Percentiles rank a stretch among this genome's conserved stretches.
These are phyloP conservation scores for Phoxinus dragarum DNA, from an alignment of 2,797 vertebrate genomes.

Conservation along the genomic window DNA sequence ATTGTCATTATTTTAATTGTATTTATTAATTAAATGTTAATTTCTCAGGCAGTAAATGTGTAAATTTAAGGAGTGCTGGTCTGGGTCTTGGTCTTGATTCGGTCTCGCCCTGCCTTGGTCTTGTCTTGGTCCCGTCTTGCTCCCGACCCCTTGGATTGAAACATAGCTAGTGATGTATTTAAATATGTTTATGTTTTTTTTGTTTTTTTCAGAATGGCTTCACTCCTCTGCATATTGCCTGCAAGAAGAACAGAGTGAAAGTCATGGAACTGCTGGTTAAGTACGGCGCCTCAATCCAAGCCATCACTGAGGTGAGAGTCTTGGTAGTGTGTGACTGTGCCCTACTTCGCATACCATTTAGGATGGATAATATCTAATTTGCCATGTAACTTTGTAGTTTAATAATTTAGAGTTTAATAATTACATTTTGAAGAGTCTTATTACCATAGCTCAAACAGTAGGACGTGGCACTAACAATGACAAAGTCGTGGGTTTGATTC, in stretches of 20 bases:
- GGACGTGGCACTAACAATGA: not conserved
- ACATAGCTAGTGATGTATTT: not conserved
- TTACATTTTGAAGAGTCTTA: not conserved
- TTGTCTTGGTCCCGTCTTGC: not conserved
- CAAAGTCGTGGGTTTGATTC: not conserved
- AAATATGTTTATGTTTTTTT: not conserved
- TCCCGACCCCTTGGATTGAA: not conserved
- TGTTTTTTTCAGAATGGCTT: constrained; percentile 90
- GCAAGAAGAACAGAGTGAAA: constrained; percentile 99
- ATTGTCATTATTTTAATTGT: not conserved
- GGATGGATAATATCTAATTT: not conserved
- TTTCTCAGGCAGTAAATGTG: not conserved
- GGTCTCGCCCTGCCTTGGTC: not conserved
- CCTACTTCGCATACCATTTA: not conserved
- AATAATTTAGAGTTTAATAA: not conserved
- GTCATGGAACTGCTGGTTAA: constrained; percentile 99
- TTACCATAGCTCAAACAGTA: too few relatives aligned
- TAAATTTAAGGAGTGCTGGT: not conserved
- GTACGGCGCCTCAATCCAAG: constrained; percentile 97
- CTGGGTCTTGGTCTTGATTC: not conserved
- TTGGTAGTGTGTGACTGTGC: not conserved
- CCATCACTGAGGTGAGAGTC: constrained; percentile 91
- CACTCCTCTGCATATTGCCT: constrained; percentile 98
- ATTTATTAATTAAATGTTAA: not conserved
- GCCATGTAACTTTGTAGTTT: not conserved